These are phyloP conservation scores for Myopa testacea DNA, from an alignment of 2,888 invertebrate species.

Conservation along the genomic window DNA sequence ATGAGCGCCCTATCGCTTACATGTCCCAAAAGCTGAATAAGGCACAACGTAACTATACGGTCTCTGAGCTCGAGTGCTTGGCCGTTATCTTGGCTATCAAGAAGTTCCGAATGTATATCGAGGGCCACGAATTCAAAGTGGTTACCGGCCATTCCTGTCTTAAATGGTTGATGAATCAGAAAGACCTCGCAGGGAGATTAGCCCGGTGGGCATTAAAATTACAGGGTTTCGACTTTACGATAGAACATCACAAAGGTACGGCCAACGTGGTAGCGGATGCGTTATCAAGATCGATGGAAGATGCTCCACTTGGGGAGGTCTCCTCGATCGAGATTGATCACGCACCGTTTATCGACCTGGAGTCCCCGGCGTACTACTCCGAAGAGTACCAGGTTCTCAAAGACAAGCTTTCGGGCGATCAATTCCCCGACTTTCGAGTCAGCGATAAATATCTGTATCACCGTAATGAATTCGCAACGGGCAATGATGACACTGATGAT, in stretches of 20 bases:
- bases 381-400: constrained; percentile 12
- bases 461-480: not conserved
- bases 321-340: not conserved
- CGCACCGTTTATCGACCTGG: constrained; percentile 11
- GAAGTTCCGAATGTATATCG: constrained; percentile 41
- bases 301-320: not conserved
- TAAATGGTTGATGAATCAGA: not conserved
- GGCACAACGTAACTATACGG: constrained; percentile 35
- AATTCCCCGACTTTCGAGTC: constrained; percentile 26
- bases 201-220: constrained; percentile 28
- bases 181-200: constrained; percentile 22
- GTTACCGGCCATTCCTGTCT: constrained; percentile 40
- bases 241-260: not conserved
- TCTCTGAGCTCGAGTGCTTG: constrained; percentile 6
- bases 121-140: constrained; percentile 34
- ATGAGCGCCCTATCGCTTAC: constrained; percentile 37
- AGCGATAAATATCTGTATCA: constrained; percentile 21
- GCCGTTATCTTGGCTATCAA: no score
- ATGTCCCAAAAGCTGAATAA: constrained; percentile 35
- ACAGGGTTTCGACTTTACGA: constrained; percentile 22
- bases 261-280: constrained; percentile 37
- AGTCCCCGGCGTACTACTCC: not conserved
- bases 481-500: no score
- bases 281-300: constrained; percentile 16
- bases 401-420: not conserved